phyloP scores from a whole-genome alignment of 2,113 vertebrate genomes.

The Mus pahari region DNA sequence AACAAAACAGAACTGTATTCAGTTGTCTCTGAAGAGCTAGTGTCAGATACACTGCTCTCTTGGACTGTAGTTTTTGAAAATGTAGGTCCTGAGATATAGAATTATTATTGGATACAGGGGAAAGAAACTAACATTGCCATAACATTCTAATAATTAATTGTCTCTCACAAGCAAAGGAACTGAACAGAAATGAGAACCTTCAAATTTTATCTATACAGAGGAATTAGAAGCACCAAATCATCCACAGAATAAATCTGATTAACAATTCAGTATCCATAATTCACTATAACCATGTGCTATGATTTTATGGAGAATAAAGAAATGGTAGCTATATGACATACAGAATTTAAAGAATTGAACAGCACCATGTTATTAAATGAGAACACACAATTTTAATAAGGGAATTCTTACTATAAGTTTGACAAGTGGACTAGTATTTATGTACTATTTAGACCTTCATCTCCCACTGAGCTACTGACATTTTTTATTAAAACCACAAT shows the following conservation, averaged over 20 bases:
- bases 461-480: not conserved
- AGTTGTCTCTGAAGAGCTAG: not conserved
- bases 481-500: not conserved
- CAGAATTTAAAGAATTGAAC: not conserved
- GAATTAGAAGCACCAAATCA: not conserved
- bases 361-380: not conserved
- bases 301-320: not conserved
- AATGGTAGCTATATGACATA: not conserved
- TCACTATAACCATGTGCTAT: not conserved
- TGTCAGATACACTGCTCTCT: not conserved
- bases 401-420: not conserved
- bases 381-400: not conserved
- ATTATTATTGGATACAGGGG: not conserved
- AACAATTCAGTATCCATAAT: not conserved
- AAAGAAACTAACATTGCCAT: not conserved
- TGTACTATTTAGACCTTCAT: not conserved
- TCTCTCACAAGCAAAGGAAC: not conserved
- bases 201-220: not conserved
- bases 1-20: not conserved
- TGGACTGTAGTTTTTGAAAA: rapidly evolving
- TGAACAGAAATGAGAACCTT: not conserved
- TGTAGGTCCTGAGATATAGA: not conserved
- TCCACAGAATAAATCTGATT: not conserved
- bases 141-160: not conserved
- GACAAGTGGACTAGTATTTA: not conserved